Conservation (phyloP, 2,888 invertebrate species). For the Athrips mouffetella region DNA sequence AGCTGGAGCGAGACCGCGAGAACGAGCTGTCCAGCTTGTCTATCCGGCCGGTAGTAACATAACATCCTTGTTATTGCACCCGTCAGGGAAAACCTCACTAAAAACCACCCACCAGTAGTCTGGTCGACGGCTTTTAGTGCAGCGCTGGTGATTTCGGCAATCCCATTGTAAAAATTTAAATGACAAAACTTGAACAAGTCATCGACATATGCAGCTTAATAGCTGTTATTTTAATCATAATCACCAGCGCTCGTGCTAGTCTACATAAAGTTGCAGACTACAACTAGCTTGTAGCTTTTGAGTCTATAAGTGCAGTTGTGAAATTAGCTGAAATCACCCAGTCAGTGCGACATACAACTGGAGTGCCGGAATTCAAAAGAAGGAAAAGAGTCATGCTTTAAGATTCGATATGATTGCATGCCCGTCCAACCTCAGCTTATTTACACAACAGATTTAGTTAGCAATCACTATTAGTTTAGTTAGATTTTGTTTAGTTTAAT, state of each 20-base stretch:
- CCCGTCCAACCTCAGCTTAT: conserved; percentile 74
- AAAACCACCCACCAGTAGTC: conserved; percentile 25
- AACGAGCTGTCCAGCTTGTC: conserved; percentile 98
- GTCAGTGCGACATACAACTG: conserved; percentile 40
- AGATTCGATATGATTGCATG: conserved; percentile 46
- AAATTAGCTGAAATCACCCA: conserved; percentile 68
- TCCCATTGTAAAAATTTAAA: too few species aligned
- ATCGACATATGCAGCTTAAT: not conserved
- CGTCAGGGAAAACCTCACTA: conserved; percentile 24
- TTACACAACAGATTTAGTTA: conserved; percentile 51
- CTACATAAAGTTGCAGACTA: conserved; percentile 55
- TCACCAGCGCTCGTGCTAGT: conserved; percentile 28
- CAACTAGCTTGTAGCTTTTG: conserved; percentile 47
- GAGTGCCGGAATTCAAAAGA: conserved; percentile 30
- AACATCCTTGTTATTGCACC: conserved; percentile 54
- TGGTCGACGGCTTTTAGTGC: conserved; percentile 29
- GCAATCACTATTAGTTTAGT: conserved; percentile 22
- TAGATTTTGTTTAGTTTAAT: conserved; percentile 26
- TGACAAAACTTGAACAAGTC: too few species aligned
- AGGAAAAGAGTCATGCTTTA: conserved; percentile 47
- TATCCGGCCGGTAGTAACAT: conserved; percentile 82
- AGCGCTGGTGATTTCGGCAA: conserved; percentile 21
- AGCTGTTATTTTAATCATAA: too few species aligned
- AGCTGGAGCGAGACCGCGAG: conserved; percentile 97
- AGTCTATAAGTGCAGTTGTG: conserved; percentile 62